Evolutionary conservation across 2,113 vertebrate genomes (phyloP), one percentile per base, ranked within the genome.

Genomic region (Vulpes vulpes): DNA sequence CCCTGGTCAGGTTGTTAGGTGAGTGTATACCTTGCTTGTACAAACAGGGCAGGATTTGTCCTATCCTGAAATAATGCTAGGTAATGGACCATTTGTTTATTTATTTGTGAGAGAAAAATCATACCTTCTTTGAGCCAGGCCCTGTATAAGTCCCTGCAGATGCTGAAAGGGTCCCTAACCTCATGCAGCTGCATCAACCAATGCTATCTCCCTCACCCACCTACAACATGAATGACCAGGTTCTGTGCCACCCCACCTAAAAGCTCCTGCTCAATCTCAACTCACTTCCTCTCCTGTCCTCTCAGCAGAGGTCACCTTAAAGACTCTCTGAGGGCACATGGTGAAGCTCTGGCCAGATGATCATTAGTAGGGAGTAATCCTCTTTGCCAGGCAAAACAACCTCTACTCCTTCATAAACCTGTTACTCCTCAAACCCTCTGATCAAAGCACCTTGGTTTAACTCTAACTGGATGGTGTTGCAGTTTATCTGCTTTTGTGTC

Each of bases 271-370:
- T 90, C 88, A 38, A 2, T 49, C 53, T 84, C 74, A 73, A 84
- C 83, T 88, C 91, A 76, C 81, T 96, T 95, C 67, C 82, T 90
- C 89, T 62, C n/a, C 64, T 74, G 38, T 43, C 38, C 90, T 93
- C 88, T 91, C 76, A 92, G 96, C 89, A 88, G 92, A 97, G 38
- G 60, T 84, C 55, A 79, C 82, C 80, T 78, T 78, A 90, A 97
- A 95, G 95, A 91, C 60, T 87, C 89, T 97, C 84, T 0, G 65
- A 94, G 83, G 91, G 57, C 60, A 35, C 38, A 57, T 2, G 11
- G 57, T 62, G 62, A 94, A 74, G 62, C 85, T 89, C 65, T 8
- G 53, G 84, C 19, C 74, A 74, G 87, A 85, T 32, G 59, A 94
- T 92, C 80, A 59, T 53, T 53, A 76, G 51, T 38, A 79, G 57